Evolutionary conservation across 2,113 vertebrate genomes (phyloP), one percentile per base, ranked within the genome.

Genomic region (Ammospiza nelsoni): DNA sequence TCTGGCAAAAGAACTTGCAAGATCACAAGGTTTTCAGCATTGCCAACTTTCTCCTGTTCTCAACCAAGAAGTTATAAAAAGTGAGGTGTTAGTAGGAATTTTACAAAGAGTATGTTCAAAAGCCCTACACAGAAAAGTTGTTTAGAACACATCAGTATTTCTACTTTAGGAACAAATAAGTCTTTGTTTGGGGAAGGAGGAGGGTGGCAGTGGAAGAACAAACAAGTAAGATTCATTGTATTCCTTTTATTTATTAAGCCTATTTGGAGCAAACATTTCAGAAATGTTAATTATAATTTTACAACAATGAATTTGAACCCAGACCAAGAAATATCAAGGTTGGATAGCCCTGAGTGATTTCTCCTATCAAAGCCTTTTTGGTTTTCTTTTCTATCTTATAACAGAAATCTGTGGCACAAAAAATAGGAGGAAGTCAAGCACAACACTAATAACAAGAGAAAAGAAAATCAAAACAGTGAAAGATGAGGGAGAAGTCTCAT

Each of bases 191-290:
- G 1, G 25, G 14, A 43, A 31, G 35, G 6, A 1, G 15, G 31
- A 63, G 14, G 2, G 3, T 12, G 4, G 3, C 3, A 1, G 8
- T 8, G 5, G 15, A 71, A 35, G 9, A 27, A 48, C 9, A 46
- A 48, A 41, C 25, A 24, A 8, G 10, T 9, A 17, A 62, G 17
- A 63, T 41, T 54, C 6, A 43, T 21, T 65, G 4, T 41, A 86
- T 22, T 6, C 1, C 20, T 72, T 79, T 59, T 35, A 59, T 55
- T 77, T 66, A 7, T 17, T 86, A 90, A 82, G 59, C 4, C 21
- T 19, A 59, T 75, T 63, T 73, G 43, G 17, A 88, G 7, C 11
- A 92, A 89, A 46, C 9, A 63, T 37, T 89, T 63, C 28, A 81
- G 35, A 91, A 92, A 59, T 12, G 22, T 43, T 46, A 13, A 31